A percentile compares a stretch with the other conserved stretches of the same genome.
phyloP scores from a whole-genome alignment of 2,113 vertebrate genomes.

The Daubentonia madagascariensis region DNA sequence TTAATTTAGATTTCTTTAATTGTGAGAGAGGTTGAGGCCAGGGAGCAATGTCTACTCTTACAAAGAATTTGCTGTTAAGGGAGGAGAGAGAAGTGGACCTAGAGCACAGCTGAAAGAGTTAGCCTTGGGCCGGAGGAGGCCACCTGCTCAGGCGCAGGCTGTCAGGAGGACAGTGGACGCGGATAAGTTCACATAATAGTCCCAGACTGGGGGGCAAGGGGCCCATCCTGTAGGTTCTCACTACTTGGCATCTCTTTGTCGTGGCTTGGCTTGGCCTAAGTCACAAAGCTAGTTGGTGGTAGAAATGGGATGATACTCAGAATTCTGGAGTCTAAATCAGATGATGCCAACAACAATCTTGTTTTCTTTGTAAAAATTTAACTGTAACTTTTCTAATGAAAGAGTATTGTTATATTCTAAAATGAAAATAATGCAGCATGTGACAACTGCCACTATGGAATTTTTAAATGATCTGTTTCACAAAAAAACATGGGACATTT shows the following conservation, averaged over 20 bases:
- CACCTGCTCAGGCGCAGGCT: not conserved
- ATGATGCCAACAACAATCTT: not conserved
- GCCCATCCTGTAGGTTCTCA: not conserved
- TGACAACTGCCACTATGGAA: not conserved
- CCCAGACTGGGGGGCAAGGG: not conserved
- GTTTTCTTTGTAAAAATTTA: not conserved
- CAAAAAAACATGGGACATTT: too few relatives aligned
- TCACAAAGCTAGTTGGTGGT: not conserved
- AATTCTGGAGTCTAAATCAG: not conserved
- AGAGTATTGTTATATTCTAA: not conserved
- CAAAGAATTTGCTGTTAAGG: not conserved
- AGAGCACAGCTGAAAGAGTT: not conserved
- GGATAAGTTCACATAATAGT: not conserved
- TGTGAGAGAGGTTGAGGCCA: not conserved
- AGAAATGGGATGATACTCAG: not conserved
- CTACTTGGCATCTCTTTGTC: not conserved
- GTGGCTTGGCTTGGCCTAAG: not conserved
- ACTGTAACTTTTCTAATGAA: not conserved
- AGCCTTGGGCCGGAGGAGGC: not conserved
- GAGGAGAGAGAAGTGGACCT: not conserved
- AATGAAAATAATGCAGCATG: not conserved
- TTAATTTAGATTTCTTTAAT: not conserved
- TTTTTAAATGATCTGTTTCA: not conserved
- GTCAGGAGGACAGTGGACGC: not conserved
- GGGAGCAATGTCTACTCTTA: not conserved